Evolutionary conservation across 2,113 vertebrate species (phyloP), one percentile per base, ranked within the genome.

Genomic region (Protomyctophum bolini): DNA sequence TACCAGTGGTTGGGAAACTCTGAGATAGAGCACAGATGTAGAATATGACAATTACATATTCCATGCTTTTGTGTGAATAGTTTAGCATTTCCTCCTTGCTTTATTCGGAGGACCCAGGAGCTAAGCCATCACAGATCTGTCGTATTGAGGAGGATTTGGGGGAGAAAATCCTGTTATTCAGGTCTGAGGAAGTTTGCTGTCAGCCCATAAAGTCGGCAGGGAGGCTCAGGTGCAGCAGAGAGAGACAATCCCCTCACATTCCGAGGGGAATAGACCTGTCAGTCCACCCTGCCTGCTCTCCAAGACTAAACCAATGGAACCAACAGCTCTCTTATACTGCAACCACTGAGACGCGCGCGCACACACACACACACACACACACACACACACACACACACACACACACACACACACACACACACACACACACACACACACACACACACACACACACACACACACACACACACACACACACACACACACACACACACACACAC

Each of bases 251-350:
- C 84, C 71, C 70, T 55, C 64, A 63, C 70, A 73, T 80, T 82
- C 83, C 68, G 77, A 48, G 55, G 78, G 82, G 84, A 91, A 87
- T 82, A 83, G 80, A 88, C 81, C 86, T 88, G 91, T 89, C 90
- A 91, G 76, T 72, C 73, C 79, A 50, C 52, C 45, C 79, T 80
- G 52, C 54, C 58, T 48, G 77, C 73, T 69, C 81, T 84, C 72
- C 66, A 86, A 88, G 79, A 84, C 73, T 72, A 77, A 86, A 69
- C 73, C 79, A 80, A 72, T 66, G 80, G 86, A 89, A 89, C 87
- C 86, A 77, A 72, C 73, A 58, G 71, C 70, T 64, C 69, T 68
- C 66, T 57, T 60, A 52, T 63, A 8, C 3, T 62, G 41, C 81
- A 86, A 79, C 84, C 77, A 58, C 68, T 61, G 65, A 80, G 69